These are phyloP conservation scores for Tychaedon coryphoeus DNA, from an alignment of 2,113 vertebrate species.

Conservation along the genomic window DNA sequence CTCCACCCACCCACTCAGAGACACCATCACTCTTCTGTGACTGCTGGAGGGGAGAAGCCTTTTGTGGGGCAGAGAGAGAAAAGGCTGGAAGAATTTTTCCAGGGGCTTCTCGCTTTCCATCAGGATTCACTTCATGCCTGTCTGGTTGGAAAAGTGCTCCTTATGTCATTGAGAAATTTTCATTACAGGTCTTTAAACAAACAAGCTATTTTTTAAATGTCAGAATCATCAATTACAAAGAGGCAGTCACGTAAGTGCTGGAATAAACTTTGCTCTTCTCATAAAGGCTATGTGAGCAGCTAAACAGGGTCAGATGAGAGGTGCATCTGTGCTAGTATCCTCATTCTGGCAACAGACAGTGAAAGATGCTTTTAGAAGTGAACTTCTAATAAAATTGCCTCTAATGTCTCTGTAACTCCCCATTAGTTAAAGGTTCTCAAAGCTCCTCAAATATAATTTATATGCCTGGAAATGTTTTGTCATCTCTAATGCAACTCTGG, in stretches of 20 bases:
- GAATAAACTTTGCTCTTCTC: constrained; percentile 26
- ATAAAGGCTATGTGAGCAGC: not conserved
- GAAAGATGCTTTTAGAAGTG: not conserved
- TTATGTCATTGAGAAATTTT: not conserved
- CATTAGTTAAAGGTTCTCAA: not conserved
- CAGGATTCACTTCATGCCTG: not conserved
- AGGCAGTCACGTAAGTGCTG: not conserved
- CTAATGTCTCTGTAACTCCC: not conserved
- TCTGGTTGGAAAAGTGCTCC: not conserved
- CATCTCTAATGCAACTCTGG: not conserved
- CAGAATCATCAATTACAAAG: constrained; percentile 20
- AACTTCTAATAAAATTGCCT: not conserved
- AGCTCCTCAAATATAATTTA: not conserved
- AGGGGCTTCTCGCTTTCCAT: not conserved
- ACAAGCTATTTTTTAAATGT: not conserved
- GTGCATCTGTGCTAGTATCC: not conserved
- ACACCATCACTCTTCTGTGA: not conserved
- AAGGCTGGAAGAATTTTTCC: not conserved
- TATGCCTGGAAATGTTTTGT: not conserved
- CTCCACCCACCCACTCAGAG: not conserved
- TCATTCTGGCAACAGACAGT: not conserved
- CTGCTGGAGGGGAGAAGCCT: not conserved
- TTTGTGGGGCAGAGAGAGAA: not conserved
- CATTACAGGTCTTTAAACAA: constrained; percentile 15
- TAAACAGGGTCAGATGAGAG: constrained; percentile 3